phyloP scores from a whole-genome alignment of 2,888 invertebrate species.

The Eumacrocentrus americanus region DNA sequence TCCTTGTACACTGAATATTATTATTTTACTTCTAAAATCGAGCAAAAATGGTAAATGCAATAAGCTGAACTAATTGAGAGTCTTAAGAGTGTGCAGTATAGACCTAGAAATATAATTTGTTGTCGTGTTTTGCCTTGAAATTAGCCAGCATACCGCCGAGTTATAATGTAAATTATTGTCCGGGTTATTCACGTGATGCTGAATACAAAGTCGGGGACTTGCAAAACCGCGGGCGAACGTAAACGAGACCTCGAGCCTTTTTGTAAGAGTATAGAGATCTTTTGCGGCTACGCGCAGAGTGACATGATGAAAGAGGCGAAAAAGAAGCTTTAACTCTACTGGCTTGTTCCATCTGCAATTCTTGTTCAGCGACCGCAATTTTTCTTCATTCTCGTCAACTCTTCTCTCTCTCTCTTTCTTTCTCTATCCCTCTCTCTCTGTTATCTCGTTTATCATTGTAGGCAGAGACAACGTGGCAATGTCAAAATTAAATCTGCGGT shows the following conservation, averaged over 20 bases:
- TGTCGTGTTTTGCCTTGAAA: slow-evolving; percentile 19
- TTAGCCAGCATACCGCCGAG: slow-evolving; percentile 2
- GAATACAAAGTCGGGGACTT: slow-evolving; percentile 14
- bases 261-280: slow-evolving; percentile 25
- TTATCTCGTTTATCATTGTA: slow-evolving; percentile 40
- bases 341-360: not conserved
- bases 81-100: not conserved
- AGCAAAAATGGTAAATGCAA: not conserved
- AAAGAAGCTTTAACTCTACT: slow-evolving; percentile 13
- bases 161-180: slow-evolving; percentile 10
- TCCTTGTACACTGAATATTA: not conserved
- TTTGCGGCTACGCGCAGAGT: slow-evolving; percentile 3
- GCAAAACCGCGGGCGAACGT: slow-evolving; percentile 24
- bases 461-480: slow-evolving; percentile 25
- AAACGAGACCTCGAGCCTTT: slow-evolving; percentile 27
- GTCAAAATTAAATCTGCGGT: slow-evolving; percentile 36
- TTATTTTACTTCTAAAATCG: not conserved
- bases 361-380: slow-evolving; percentile 19
- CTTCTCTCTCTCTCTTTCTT: slow-evolving; percentile 21
- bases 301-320: slow-evolving; percentile 26
- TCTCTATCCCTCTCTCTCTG: slow-evolving; percentile 14
- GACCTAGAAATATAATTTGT: slow-evolving; percentile 7
- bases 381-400: slow-evolving; percentile 12
- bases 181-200: not conserved
- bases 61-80: not conserved